phyloP scores from a whole-genome alignment of 1,140 invertebrate genomes.

The Piezodorus guildinii region DNA sequence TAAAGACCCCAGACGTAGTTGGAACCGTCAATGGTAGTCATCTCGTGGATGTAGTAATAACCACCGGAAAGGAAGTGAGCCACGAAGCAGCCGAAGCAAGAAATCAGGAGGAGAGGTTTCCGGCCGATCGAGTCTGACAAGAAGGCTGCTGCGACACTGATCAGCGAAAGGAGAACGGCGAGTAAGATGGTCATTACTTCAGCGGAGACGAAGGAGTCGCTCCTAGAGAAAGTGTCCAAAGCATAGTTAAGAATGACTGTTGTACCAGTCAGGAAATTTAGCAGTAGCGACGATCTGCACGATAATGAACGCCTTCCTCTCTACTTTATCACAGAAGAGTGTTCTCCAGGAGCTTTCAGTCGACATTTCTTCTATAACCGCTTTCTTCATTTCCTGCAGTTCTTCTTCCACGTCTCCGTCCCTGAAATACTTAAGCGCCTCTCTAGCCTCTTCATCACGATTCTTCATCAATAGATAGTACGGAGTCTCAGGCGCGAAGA shows the following conservation, averaged over 20 bases:
- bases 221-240: conserved; percentile 25
- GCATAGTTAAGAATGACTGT: conserved; percentile 28
- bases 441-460: background rate
- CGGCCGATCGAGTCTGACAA: conserved; percentile 39
- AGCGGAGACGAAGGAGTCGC: background rate
- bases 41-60: background rate
- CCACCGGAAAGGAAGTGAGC: too few species aligned
- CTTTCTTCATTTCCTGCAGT: background rate
- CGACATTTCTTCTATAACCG: background rate
- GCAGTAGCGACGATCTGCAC: conserved; percentile 27
- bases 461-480: background rate
- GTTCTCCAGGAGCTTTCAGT: conserved; percentile 21
- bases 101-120: conserved; percentile 31
- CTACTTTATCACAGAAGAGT: conserved; percentile 11
- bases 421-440: background rate
- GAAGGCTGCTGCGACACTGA: conserved; percentile 35
- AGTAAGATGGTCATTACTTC: conserved; percentile 28
- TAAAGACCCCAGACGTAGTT: background rate
- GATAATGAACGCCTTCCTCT: conserved; percentile 26
- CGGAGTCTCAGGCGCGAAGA: background rate
- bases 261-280: conserved; percentile 27
- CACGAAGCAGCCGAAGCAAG: background rate
- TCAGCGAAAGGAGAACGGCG: conserved; percentile 31
- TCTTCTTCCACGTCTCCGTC: background rate
- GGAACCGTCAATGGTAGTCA: background rate